These are phyloP conservation scores for Hartigia nigra DNA, from an alignment of 2,888 invertebrate genomes.

Conservation along the genomic window DNA sequence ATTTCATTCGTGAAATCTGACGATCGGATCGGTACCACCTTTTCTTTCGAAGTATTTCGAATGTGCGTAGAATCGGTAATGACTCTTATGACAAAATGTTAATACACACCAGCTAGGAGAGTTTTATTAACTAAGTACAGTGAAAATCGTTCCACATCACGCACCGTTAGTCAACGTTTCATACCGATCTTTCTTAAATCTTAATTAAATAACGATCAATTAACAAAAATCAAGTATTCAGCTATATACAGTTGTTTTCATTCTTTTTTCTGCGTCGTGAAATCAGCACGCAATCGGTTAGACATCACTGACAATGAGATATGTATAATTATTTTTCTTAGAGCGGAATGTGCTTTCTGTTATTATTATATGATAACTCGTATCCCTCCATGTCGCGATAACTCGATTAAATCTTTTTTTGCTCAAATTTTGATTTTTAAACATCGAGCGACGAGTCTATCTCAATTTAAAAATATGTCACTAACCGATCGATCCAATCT, in stretches of 20 bases:
- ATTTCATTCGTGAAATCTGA: background rate
- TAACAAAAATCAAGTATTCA: background rate
- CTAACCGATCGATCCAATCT: background rate
- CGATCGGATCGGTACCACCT: background rate
- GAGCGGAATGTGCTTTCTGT: too few relatives aligned
- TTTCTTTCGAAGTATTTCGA: background rate
- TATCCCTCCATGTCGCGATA: background rate
- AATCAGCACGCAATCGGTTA: background rate
- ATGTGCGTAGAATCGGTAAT: background rate
- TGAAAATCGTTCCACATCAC: background rate
- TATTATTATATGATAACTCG: too few relatives aligned
- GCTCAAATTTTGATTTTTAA: background rate
- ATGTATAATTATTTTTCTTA: background rate
- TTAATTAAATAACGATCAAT: background rate
- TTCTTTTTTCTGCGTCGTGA: background rate
- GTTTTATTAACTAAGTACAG: background rate
- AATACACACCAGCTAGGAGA: background rate
- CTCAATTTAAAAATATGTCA: background rate
- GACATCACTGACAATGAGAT: background rate
- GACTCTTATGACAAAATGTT: background rate
- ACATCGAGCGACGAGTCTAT: background rate
- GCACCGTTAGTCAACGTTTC: background rate
- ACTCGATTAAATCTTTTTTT: background rate
- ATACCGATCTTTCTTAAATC: background rate
- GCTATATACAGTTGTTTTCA: background rate